These are phyloP conservation scores for Macroglossus sobrinus DNA, from an alignment of 2,113 vertebrate genomes.

Conservation along the genomic window DNA sequence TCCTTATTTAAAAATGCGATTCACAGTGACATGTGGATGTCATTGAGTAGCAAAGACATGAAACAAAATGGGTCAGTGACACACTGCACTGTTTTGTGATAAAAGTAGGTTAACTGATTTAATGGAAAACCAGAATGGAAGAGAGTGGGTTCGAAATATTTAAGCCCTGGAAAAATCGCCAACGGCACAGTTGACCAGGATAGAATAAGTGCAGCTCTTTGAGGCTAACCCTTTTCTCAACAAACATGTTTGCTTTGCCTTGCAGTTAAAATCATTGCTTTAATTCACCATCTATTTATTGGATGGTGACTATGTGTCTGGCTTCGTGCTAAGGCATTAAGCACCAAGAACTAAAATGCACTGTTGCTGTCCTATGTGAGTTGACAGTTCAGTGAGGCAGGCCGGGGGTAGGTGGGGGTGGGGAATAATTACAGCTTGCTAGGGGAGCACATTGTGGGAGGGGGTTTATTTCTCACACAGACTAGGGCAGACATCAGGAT, in stretches of 20 bases:
- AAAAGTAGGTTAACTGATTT: slow-evolving; percentile 52
- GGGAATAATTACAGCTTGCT: rapidly evolving
- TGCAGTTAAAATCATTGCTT: background rate
- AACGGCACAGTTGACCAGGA: background rate
- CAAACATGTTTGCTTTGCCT: background rate
- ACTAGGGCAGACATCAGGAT: rapidly evolving
- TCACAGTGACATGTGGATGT: slow-evolving; percentile 35
- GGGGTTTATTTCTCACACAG: too few species aligned
- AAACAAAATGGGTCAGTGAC: slow-evolving; percentile 59
- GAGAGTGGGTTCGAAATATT: background rate
- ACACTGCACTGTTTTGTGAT: slow-evolving; percentile 46
- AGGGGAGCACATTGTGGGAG: rapidly evolving
- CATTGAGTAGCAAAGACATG: slow-evolving; percentile 24
- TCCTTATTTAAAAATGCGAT: slow-evolving; percentile 37
- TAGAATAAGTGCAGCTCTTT: background rate
- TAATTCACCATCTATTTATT: background rate
- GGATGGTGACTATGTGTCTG: background rate
- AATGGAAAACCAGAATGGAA: background rate
- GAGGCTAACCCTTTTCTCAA: background rate
- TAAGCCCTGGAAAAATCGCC: background rate
- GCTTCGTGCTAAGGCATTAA: background rate
- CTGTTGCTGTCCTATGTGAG: background rate
- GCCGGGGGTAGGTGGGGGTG: background rate
- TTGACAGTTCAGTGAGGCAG: background rate
- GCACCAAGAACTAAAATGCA: background rate